A percentile compares a stretch with the other conserved stretches of the same genome.
Evolutionary conservation across 2,888 invertebrate species (phyloP).

Genomic region (Tuta absoluta): DNA sequence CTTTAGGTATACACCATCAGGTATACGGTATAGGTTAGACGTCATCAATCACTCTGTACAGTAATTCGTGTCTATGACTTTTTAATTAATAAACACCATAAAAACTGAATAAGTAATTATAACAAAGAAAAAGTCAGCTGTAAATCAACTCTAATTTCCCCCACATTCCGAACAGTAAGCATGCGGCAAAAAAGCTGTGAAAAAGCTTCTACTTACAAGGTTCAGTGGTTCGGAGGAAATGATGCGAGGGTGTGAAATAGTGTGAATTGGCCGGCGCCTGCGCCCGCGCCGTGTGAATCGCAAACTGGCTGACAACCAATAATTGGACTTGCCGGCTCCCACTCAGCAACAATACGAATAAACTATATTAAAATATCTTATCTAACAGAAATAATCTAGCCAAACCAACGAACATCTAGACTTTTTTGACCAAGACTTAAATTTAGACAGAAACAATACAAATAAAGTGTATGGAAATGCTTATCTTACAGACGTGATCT

Average conservation of each 20-base stretch:
- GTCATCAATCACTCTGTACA: too few species aligned
- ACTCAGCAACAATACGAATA: conserved; percentile 6
- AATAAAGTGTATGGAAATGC: too few species aligned
- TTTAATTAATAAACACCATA: neutral
- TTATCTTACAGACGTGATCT: too few species aligned
- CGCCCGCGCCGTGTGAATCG: conserved; percentile 58
- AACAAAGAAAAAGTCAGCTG: neutral
- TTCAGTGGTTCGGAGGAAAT: conserved; percentile 47
- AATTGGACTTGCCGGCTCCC: conserved; percentile 15
- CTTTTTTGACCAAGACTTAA: too few species aligned
- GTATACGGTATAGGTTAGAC: too few species aligned
- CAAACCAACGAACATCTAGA: too few species aligned
- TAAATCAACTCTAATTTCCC: conserved; percentile 1
- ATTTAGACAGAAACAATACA: too few species aligned
- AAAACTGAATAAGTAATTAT: neutral
- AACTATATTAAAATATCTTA: neutral
- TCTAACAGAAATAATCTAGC: too few species aligned
- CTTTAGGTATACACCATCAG: too few species aligned
- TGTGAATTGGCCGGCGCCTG: conserved; percentile 48
- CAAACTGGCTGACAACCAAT: conserved; percentile 42
- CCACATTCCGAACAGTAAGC: conserved; percentile 14
- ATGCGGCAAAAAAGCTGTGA: conserved; percentile 34
- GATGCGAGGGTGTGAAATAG: conserved; percentile 43
- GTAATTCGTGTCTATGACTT: neutral
- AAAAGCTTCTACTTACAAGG: conserved; percentile 25